phyloP scores from a whole-genome alignment of 2,888 invertebrate genomes.

The Ashinkailepas kermadecensis region DNA sequence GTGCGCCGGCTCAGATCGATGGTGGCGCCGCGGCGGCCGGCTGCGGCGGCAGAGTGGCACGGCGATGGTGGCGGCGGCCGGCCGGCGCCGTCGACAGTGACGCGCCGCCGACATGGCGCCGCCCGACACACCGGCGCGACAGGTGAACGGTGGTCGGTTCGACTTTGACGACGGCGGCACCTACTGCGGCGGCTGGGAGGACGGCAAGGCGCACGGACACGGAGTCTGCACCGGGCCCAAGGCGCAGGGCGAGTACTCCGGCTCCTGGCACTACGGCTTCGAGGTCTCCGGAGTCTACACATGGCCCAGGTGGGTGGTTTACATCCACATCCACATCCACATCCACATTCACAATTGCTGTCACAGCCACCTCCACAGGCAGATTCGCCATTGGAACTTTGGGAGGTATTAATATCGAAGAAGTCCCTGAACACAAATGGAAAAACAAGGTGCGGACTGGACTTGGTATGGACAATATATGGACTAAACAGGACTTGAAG shows the following conservation, averaged over 20 bases:
- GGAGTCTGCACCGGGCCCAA: constrained; percentile 97
- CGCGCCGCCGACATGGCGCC: neutral
- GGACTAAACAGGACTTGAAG: too few relatives aligned
- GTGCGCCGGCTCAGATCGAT: neutral
- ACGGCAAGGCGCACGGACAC: constrained; percentile 98
- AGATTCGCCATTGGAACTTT: too few relatives aligned
- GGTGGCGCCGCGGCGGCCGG: neutral
- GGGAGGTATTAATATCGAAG: too few relatives aligned
- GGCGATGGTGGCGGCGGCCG: neutral
- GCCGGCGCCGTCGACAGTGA: neutral
- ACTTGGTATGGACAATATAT: too few relatives aligned
- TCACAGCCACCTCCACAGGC: too few relatives aligned
- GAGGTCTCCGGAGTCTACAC: constrained; percentile 98
- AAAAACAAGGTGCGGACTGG: too few relatives aligned
- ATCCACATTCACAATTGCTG: too few relatives aligned
- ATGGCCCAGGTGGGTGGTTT: constrained; percentile 75
- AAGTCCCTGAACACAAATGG: too few relatives aligned
- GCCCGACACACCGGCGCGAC: constrained; percentile 33
- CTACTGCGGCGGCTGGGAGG: constrained; percentile 99
- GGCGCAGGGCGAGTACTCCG: constrained; percentile 97
- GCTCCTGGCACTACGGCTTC: constrained; percentile 99
- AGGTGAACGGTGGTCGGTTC: constrained; percentile 92
- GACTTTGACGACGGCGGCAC: constrained; percentile 99
- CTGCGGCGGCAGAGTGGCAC: neutral
- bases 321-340: too few relatives aligned